Conservation (phyloP, 2,113 vertebrate genomes). For the Platycercus adscitus region DNA sequence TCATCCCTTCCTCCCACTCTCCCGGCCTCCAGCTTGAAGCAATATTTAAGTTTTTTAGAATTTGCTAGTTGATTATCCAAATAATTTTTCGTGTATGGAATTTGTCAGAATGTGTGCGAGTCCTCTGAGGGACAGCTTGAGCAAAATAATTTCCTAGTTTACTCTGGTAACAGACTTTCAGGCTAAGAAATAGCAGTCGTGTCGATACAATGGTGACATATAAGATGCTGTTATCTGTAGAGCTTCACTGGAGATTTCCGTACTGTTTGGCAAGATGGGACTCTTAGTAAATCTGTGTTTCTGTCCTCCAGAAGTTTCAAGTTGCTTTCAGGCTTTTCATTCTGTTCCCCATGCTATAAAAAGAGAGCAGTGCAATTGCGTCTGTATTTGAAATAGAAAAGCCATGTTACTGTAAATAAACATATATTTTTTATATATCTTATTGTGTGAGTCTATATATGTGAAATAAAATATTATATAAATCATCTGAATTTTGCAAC, state of each 20-base stretch:
- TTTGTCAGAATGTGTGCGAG: not conserved
- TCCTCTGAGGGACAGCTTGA: not conserved
- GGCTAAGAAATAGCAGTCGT: not conserved
- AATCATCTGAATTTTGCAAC: not conserved
- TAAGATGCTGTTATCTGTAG: not conserved
- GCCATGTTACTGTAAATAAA: not conserved
- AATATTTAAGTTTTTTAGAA: not conserved
- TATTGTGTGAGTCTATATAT: not conserved
- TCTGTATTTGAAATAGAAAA: not conserved
- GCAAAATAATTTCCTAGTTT: not conserved
- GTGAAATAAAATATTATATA: not conserved
- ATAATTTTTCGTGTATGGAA: not conserved
- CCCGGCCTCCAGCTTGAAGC: not conserved
- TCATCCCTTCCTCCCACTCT: not conserved
- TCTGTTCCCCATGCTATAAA: not conserved
- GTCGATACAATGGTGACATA: not conserved
- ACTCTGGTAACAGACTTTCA: not conserved
- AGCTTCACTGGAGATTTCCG: not conserved
- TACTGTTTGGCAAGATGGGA: not conserved
- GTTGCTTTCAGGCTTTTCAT: not conserved
- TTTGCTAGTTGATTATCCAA: not conserved
- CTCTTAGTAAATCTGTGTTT: not conserved
- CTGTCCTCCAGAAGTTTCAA: not conserved
- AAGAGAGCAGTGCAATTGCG: not conserved
- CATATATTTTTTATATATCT: not conserved